These are phyloP conservation scores for Hirtodrosophila histrioides DNA, from an alignment of 2,888 invertebrate genomes.

Conservation along the genomic window DNA sequence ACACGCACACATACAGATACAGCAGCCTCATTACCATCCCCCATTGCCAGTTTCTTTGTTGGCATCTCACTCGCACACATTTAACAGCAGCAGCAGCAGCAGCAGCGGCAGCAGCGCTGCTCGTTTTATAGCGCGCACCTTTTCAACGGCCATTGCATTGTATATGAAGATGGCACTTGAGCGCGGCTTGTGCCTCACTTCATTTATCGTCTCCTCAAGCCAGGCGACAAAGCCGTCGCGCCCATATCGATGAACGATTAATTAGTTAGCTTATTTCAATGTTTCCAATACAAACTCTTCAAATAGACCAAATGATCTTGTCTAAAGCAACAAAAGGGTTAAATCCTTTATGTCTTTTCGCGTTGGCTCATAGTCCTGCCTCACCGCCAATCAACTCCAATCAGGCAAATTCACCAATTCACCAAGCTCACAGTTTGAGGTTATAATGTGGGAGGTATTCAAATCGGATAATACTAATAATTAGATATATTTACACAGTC, in stretches of 20 bases:
- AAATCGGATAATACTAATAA: no score
- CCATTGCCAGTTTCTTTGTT: conserved; percentile 37
- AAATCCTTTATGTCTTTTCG: no score
- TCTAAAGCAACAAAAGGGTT: no score
- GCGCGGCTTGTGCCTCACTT: conserved; percentile 39
- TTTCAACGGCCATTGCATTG: conserved; percentile 55
- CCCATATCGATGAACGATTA: conserved; percentile 21
- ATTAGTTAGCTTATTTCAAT: conserved; percentile 8
- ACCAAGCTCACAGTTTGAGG: no score
- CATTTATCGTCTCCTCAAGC: conserved; percentile 21
- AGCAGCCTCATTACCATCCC: conserved; percentile 56
- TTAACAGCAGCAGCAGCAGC: background rate
- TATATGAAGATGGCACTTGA: conserved; percentile 47
- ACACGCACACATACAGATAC: conserved; percentile 11
- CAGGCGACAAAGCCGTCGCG: conserved; percentile 42
- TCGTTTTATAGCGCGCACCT: conserved; percentile 61
- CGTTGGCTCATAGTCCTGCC: no score
- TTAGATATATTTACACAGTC: no score
- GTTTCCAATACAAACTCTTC: background rate
- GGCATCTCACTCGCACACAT: conserved; percentile 30
- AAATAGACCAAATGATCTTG: no score
- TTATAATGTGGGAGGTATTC: no score
- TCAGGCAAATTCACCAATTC: no score
- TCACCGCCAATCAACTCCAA: no score
- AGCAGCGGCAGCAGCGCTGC: conserved; percentile 30